phyloP scores from a whole-genome alignment of 2,797 vertebrate genomes.

The Sebastes hopkinsi region DNA sequence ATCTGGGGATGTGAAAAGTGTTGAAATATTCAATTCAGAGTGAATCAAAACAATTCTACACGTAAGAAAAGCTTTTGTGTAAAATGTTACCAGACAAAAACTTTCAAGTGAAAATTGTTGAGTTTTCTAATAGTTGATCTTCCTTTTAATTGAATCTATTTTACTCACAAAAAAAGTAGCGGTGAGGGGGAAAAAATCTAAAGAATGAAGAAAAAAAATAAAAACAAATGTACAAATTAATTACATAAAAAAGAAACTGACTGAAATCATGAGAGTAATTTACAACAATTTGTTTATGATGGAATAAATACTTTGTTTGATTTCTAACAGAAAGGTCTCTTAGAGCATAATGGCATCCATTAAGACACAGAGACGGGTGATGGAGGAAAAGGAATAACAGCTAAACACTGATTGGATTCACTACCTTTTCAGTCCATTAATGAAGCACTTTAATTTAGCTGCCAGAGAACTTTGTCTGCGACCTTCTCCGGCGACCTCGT shows the following conservation, averaged over 20 bases:
- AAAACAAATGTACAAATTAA: background rate
- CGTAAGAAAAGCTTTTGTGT: background rate
- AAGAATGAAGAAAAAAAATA: background rate
- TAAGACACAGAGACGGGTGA: constrained; percentile 45
- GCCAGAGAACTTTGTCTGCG: constrained; percentile 71
- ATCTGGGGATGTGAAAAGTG: background rate
- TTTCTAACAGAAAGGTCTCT: constrained; percentile 33
- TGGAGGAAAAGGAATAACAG: constrained; percentile 47
- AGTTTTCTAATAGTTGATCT: background rate
- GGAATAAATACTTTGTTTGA: constrained; percentile 43
- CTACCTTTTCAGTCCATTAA: constrained; percentile 72
- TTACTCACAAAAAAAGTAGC: background rate
- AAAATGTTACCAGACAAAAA: background rate
- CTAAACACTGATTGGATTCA: constrained; percentile 67
- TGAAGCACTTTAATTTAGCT: constrained; percentile 75
- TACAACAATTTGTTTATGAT: background rate
- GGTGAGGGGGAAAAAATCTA: background rate
- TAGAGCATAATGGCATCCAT: constrained; percentile 52
- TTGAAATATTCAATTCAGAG: background rate
- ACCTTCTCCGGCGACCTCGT: constrained; percentile 72
- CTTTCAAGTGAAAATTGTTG: background rate
- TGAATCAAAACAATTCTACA: background rate
- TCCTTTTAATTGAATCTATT: background rate
- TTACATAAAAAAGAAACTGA: background rate
- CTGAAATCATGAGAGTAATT: background rate